A percentile compares a stretch with the other conserved stretches of the same genome.
These are phyloP conservation scores for Pyrocoelia pectoralis DNA, from an alignment of 2,888 invertebrate genomes.

Conservation along the genomic window DNA sequence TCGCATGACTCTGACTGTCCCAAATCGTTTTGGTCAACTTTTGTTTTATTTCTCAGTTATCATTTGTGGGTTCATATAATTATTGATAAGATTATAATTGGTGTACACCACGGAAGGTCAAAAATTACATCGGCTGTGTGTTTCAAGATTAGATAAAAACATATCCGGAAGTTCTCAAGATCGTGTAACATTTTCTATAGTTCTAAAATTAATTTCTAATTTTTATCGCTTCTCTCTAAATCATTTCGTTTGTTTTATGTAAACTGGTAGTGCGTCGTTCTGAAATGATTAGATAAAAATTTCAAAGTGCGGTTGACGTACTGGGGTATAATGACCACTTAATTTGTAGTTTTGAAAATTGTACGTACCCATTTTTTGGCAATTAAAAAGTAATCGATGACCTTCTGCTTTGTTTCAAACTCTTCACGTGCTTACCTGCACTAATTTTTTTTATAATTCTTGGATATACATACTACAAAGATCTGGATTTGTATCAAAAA, in stretches of 20 bases:
- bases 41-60: neutral
- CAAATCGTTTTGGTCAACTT: no score
- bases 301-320: neutral
- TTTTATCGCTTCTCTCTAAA: neutral
- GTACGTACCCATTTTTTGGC: no score
- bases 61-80: neutral
- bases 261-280: neutral
- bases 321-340: neutral
- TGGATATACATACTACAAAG: neutral
- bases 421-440: neutral
- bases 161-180: conserved; percentile 5
- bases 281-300: conserved; percentile 7
- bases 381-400: no score
- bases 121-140: neutral
- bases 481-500: neutral
- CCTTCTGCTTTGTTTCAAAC: no score
- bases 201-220: neutral
- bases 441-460: neutral
- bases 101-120: conserved; percentile 10
- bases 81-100: conserved; percentile 12
- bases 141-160: conserved; percentile 4
- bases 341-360: neutral
- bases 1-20: no score
- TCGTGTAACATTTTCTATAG: neutral
- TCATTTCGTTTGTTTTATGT: neutral